Evolutionary conservation across 2,797 vertebrate species (phyloP), one percentile per base, ranked within the genome.

Genomic region (Coracias cyanogaster): DNA sequence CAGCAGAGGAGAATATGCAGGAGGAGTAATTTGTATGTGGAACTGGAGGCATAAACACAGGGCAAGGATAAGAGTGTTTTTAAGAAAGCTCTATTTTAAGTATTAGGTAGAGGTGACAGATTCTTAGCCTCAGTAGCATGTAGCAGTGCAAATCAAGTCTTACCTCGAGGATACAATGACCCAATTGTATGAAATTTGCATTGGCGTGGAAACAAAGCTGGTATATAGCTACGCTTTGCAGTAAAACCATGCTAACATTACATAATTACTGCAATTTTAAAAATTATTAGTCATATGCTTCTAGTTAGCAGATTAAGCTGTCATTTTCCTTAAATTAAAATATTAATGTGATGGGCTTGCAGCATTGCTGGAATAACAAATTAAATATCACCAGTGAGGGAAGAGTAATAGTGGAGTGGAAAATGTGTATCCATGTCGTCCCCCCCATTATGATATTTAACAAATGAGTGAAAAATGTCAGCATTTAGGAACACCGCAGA

Each of bases 291-390:
- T 94, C 78, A 71, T 70, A 28, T 86, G 77, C 46, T 52, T 90
- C 89, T 70, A 62, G 67, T 86, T 94, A 82, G 43, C 66, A 89
- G 72, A 94, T 96, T 88, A 88, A 85, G 66, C 82, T 93, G 83
- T 90, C 86, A 76, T 86, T 95, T 92, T 78, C 21, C 54, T 89
- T 82, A 70, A 89, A 91, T 76, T 64, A 91, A 89, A 80, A 69
- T 85, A 65, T 37, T 82, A 76, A 87, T 89, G 45, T 89, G 65
- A 48, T 71, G 24, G 65, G 43, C n/a, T 77, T 73, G n/a, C 55
- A 13, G 24, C 51, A 29, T 71, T 4, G 0, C 39, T 89, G 49
- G 72, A 87, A 84, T 89, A 77, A 60, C 52, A 92, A 82, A 81
- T 91, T 70, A 80, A 86, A 49, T 81, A 77, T 70, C 21, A 9